phyloP scores from a whole-genome alignment of 2,113 vertebrate genomes.

The Papio anubis region DNA sequence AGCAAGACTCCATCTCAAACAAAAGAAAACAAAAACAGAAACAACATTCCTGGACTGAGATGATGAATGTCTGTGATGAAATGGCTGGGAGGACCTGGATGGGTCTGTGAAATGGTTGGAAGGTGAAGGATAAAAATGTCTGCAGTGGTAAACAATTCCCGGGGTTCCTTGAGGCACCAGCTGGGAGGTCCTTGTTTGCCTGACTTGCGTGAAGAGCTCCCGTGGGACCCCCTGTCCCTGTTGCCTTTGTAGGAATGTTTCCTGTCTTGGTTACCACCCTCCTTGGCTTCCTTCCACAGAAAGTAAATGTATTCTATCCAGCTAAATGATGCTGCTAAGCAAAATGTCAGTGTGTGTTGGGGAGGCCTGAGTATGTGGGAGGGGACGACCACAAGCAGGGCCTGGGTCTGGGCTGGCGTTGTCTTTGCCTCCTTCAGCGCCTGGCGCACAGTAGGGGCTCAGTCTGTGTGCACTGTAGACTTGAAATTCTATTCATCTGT shows the following conservation, averaged over 20 bases:
- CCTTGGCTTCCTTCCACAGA: not conserved
- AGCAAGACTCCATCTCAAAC: too few relatives aligned
- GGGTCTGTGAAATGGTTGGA: not conserved
- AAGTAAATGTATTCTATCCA: not conserved
- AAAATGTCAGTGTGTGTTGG: not conserved
- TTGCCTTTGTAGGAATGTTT: not conserved
- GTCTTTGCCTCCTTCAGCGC: accelerated
- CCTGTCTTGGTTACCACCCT: not conserved
- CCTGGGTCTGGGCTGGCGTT: accelerated
- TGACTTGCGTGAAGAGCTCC: not conserved
- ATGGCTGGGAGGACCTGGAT: not conserved
- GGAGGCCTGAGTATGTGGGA: not conserved
- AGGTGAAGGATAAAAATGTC: not conserved
- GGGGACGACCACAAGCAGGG: not conserved
- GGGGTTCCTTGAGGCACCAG: accelerated
- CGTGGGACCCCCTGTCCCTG: accelerated
- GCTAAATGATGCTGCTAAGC: not conserved
- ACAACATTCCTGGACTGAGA: not conserved
- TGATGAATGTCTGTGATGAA: not conserved
- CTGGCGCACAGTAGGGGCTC: not conserved
- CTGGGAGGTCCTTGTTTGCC: not conserved
- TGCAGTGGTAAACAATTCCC: accelerated
- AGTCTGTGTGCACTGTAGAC: not conserved
- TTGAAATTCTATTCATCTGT: not conserved
- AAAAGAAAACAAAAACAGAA: not conserved